Evolutionary conservation across 1,140 invertebrate genomes (phyloP).

Genomic region (Papilio polyxenes): DNA sequence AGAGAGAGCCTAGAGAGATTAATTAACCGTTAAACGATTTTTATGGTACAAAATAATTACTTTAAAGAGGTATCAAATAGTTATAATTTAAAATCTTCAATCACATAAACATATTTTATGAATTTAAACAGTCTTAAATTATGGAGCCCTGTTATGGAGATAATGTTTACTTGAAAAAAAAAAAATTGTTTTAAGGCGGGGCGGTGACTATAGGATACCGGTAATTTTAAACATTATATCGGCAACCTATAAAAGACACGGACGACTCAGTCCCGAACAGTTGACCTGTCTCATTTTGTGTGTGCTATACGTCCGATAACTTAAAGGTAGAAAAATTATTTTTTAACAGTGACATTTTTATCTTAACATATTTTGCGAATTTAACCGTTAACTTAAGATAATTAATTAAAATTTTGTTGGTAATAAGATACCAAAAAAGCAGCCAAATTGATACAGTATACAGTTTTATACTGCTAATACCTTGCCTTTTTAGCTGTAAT

Average conservation of each 20-base stretch:
- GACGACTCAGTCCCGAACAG: conserved; percentile 56
- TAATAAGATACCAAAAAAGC: background rate
- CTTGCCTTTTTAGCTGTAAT: too few relatives aligned
- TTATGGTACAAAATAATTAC: background rate
- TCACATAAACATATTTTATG: conserved; percentile 44
- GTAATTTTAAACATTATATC: conserved; percentile 49
- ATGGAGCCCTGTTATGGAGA: too few relatives aligned
- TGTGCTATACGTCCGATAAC: conserved; percentile 51
- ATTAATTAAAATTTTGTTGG: too few relatives aligned
- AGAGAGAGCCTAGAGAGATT: background rate
- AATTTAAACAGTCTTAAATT: conserved; percentile 59
- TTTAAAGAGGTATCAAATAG: background rate
- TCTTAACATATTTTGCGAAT: background rate
- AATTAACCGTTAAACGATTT: background rate
- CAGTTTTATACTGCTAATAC: too few relatives aligned
- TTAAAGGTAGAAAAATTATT: conserved; percentile 55
- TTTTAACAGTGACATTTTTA: conserved; percentile 18
- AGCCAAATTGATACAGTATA: too few relatives aligned
- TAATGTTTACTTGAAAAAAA: background rate
- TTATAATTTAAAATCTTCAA: background rate
- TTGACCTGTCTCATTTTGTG: conserved; percentile 57
- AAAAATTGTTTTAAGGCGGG: conserved; percentile 48
- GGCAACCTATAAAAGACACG: conserved; percentile 71
- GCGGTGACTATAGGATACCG: conserved; percentile 46
- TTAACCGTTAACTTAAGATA: too few relatives aligned